Base-by-base conservation (phyloP, 1,140 invertebrate genomes). In the Drosophila seguyi region DNA sequence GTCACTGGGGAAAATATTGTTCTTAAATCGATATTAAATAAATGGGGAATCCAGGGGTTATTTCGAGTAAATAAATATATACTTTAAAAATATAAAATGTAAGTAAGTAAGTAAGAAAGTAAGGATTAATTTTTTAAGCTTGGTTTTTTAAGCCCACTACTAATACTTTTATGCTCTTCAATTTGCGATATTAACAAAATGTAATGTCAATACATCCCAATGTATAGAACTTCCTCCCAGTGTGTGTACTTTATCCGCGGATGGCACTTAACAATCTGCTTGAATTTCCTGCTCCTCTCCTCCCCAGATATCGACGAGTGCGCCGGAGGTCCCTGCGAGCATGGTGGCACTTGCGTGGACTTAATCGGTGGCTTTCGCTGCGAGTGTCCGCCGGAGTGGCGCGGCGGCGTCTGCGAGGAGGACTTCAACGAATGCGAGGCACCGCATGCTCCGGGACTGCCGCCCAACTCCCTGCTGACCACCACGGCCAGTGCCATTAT, bases 271-370 rank as follows among this genome's bases (percentile, higher is more conserved):
- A 61, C 62, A 73, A 83, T 68, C 38, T 67, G 41, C 42, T 53
- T 73, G 67, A 48, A 61, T 77, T 27, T 73, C n/a, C 25, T 10
- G 14, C 20, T n/a, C 18, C 65, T 25, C 36, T 39, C 31, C 14
- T 16, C 92, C 31, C 39, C 92, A 94, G 96, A 97, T 92, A 95
- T 98, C 74, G 96, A 98, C 92, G 97, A 98, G 92, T 98, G 97
- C 87, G 94, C 94, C 25, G 96, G 95, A 8, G 95, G 95, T 76
- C 96, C 98, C 1, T 99, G 98, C 92, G 94, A 96, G 91, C 98
- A 99, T 93, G 96, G 96, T 52, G 98, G 97, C 39, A 97, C 95
- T 56, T 99, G 98, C 93, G 93, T 96, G 25, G 96, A 97, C 91
- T 93, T 96, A 52, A 94, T 95, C 59, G 95, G 97, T 83, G 94